phyloP scores from a whole-genome alignment of 1,140 invertebrate genomes.

The Drosophila ercepeae region DNA sequence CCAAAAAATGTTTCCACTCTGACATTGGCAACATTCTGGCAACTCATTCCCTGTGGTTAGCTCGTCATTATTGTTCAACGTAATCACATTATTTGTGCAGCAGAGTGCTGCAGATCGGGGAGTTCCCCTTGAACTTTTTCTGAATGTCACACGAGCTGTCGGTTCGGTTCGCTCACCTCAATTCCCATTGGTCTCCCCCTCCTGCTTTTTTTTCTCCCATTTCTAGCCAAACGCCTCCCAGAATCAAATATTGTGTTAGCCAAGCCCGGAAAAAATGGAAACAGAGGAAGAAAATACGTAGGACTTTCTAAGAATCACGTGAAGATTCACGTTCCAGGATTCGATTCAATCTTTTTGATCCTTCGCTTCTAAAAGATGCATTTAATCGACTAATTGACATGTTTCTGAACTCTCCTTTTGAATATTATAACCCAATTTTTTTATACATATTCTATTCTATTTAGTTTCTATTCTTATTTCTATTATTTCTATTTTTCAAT shows the following conservation, averaged over 20 bases:
- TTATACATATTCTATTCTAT: background rate
- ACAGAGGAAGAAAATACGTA: background rate
- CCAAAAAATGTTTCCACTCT: background rate
- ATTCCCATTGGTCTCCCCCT: slow-evolving; percentile 1
- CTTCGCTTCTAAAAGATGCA: too few species aligned
- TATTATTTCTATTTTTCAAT: too few species aligned
- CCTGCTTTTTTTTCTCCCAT: too few species aligned
- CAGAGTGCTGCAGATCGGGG: slow-evolving; percentile 26
- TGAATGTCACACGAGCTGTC: slow-evolving; percentile 58
- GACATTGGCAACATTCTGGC: slow-evolving; percentile 3
- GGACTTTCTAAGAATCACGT: background rate
- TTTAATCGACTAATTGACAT: too few species aligned
- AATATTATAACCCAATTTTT: background rate
- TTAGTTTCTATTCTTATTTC: background rate
- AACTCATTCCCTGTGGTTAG: slow-evolving; percentile 21
- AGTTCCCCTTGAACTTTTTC: slow-evolving; percentile 63
- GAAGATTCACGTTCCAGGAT: too few species aligned
- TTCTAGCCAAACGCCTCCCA: slow-evolving; percentile 3
- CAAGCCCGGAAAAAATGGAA: slow-evolving; percentile 8
- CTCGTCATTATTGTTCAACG: slow-evolving; percentile 29
- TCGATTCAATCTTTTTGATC: too few species aligned
- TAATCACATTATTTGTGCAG: slow-evolving; percentile 40
- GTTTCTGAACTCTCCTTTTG: too few species aligned
- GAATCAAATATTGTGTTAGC: slow-evolving; percentile 37
- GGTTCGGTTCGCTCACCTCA: slow-evolving; percentile 59